Evolutionary conservation across 2,797 vertebrate genomes (phyloP), one percentile per base, ranked within the genome.

Genomic region (Sylvilagus floridanus): DNA sequence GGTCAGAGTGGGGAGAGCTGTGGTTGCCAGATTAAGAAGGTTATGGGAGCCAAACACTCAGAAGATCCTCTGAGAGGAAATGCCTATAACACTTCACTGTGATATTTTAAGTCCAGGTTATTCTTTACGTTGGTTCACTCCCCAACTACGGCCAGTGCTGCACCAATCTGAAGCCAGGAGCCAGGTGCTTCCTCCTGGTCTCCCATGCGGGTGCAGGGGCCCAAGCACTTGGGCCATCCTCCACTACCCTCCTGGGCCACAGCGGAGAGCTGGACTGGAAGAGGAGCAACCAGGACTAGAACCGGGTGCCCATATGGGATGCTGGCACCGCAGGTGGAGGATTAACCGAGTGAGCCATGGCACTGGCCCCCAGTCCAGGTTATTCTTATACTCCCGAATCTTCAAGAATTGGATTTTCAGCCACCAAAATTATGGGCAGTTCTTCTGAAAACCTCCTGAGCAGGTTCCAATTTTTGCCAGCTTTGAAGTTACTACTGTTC

Each of bases 391-490:
- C 98, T 99, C 60, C 96, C 97, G 13, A 98, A 96, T 93, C 98
- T 99, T 95, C 98, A 97, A 24, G 98, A 98, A 65, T 96, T 99
- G 93, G 98, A 99, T 96, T 97, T 99, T 99, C 99, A 14, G 98
- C 98, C 0, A 99, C 99, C 98, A 98, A 98, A 98, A 98, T 97
- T n/a, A 90, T 98, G 12, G 99, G 99, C 71, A 62, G 96, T 21
- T 96, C 98, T 90, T 98, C 98, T 62, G 97, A 97, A 65, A 86
- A 94, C 37, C 98, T 99, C 63, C 98, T 99, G 90, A 97, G 98
- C 82, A 97, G 98, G 94, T 98, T 99, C 84, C 98, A 98, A 8
- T 98, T 98, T 84, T 97, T 99, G 96, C 98, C 98, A 0, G 98
- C 98, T 84, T 92, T 99, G 97, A 99, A 97, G 95, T 98, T 84